phyloP scores from a whole-genome alignment of 2,113 vertebrate genomes.

The Thermophis baileyi region DNA sequence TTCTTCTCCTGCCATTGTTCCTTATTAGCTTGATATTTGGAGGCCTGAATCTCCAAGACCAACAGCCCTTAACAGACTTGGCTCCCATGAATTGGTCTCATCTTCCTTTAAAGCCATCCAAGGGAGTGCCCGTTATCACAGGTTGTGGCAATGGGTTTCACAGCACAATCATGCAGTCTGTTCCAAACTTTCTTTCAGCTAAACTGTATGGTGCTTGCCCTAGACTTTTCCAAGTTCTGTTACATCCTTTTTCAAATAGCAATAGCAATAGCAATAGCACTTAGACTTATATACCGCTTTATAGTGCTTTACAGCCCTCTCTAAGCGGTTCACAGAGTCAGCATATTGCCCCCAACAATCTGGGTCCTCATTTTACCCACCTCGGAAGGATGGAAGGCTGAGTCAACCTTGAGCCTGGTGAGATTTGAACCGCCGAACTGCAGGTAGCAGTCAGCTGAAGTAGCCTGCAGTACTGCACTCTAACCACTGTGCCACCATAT shows the following conservation, averaged over 20 bases:
- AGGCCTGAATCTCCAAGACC: background rate
- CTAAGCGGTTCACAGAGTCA: no score
- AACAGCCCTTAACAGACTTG: background rate
- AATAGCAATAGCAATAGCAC: no score
- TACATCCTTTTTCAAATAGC: background rate
- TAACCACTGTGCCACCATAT: no score
- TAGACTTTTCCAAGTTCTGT: background rate
- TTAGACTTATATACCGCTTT: no score
- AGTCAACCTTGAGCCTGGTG: no score
- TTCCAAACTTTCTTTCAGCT: background rate
- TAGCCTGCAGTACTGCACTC: no score
- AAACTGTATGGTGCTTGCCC: background rate
- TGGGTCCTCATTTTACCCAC: no score
- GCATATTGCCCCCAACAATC: no score
- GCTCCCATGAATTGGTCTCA: background rate
- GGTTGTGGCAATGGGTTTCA: background rate
- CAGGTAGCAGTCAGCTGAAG: no score
- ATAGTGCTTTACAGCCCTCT: no score
- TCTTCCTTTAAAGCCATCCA: background rate
- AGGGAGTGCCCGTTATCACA: background rate
- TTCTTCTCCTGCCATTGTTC: background rate
- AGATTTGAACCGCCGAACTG: no score
- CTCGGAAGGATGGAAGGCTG: no score
- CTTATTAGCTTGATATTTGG: background rate
- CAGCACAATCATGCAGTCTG: background rate